Conservation (phyloP, 2,888 invertebrate species). For the Brassicogethes aeneus region DNA sequence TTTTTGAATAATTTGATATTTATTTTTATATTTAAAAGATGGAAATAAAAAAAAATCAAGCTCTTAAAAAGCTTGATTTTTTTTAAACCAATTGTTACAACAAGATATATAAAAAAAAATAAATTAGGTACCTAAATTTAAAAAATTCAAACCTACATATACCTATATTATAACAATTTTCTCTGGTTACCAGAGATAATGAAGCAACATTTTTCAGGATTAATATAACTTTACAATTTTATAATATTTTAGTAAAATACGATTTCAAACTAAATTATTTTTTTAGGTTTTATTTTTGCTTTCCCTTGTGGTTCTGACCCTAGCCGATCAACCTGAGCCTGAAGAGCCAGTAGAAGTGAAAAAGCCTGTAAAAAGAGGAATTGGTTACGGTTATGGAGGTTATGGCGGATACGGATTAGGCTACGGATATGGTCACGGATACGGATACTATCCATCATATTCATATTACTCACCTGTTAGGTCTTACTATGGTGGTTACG, state of each 20-base stretch:
- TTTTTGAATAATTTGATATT: no score
- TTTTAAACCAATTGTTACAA: no score
- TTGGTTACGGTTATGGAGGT: constrained; percentile 22
- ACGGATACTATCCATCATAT: constrained; percentile 14
- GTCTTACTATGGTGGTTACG: constrained; percentile 13
- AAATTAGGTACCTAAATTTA: no score
- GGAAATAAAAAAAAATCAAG: no score
- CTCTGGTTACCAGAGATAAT: no score
- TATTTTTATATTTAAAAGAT: no score
- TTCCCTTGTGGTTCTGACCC: constrained; percentile 11
- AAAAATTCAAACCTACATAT: no score
- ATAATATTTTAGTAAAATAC: not conserved
- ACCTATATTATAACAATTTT: no score
- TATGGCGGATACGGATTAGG: constrained; percentile 16
- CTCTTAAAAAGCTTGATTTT: no score
- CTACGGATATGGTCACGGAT: constrained; percentile 7
- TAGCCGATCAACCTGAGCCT: constrained; percentile 13
- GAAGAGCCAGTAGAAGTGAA: constrained; percentile 21
- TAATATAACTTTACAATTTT: constrained; percentile 2
- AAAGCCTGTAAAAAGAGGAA: constrained; percentile 29
- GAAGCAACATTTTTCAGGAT: not conserved
- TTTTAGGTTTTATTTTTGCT: constrained; percentile 10
- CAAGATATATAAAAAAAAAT: no score
- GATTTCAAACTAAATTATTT: constrained; percentile 3
- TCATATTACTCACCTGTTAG: constrained; percentile 5